These are phyloP conservation scores for Xerus rutilus DNA, from an alignment of 2,797 vertebrate genomes.

Conservation along the genomic window DNA sequence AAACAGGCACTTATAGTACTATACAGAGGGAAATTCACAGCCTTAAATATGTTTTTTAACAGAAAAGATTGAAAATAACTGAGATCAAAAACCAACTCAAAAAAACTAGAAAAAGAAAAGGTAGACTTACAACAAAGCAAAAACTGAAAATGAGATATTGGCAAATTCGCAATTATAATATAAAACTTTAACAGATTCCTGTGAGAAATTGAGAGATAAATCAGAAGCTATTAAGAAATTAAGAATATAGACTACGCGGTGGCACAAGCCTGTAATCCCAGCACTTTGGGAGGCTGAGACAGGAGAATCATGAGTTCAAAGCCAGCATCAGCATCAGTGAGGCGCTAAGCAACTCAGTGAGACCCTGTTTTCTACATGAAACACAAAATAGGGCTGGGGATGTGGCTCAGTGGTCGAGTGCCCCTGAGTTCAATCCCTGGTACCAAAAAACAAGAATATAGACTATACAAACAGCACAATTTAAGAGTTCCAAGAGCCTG, in stretches of 20 bases:
- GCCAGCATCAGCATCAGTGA: no score
- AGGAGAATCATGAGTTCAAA: no score
- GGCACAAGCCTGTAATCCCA: no score
- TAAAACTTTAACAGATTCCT: neutral
- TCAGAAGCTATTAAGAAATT: no score
- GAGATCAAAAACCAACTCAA: neutral
- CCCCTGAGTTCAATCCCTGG: no score
- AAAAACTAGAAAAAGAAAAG: neutral
- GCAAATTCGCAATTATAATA: neutral
- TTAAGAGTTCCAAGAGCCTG: neutral
- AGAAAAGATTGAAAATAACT: conserved; percentile 11
- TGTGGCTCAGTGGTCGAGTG: no score
- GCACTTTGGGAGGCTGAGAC: no score
- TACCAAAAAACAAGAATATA: neutral
- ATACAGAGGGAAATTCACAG: neutral
- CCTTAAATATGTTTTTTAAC: neutral
- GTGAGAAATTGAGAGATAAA: no score
- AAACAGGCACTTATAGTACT: neutral
- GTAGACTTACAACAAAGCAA: neutral
- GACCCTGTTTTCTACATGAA: no score
- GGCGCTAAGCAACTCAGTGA: no score
- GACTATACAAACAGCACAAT: neutral
- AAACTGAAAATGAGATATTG: conserved; percentile 29
- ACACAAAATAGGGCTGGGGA: no score
- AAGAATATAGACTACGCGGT: no score